These are phyloP conservation scores for Drosophila koepferae DNA, from an alignment of 2,888 invertebrate genomes.

Conservation along the genomic window DNA sequence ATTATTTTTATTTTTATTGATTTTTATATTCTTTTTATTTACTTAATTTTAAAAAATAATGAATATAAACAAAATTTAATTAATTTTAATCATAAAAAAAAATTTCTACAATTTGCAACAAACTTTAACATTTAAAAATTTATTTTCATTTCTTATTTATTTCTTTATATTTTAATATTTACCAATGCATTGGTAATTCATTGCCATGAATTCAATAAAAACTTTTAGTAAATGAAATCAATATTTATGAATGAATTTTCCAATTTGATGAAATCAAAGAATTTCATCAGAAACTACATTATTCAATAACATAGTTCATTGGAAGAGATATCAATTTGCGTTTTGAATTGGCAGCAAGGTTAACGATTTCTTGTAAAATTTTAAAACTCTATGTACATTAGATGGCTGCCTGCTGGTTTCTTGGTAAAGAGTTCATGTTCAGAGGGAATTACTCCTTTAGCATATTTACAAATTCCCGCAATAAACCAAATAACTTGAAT, in stretches of 20 bases:
- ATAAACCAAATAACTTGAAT: slow-evolving; percentile 76
- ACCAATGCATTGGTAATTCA: too few species aligned
- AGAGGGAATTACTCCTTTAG: slow-evolving; percentile 59
- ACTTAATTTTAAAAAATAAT: too few species aligned
- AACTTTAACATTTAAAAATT: too few species aligned
- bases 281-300: neutral
- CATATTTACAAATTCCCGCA: slow-evolving; percentile 78
- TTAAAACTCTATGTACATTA: slow-evolving; percentile 21
- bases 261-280: neutral
- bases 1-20: too few species aligned
- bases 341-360: neutral
- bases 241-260: neutral
- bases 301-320: neutral
- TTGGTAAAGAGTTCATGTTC: slow-evolving; percentile 12
- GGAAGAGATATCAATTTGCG: slow-evolving; percentile 3
- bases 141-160: too few species aligned
- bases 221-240: neutral
- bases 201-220: neutral
- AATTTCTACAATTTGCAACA: too few species aligned
- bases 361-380: slow-evolving; percentile 27
- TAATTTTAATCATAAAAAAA: too few species aligned
- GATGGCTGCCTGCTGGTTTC: neutral
- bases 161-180: too few species aligned
- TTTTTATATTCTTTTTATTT: too few species aligned
- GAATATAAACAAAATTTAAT: too few species aligned